A percentile compares a stretch with the other conserved stretches of the same genome.
These are phyloP conservation scores for Mythimna vitellina DNA, from an alignment of 2,888 invertebrate genomes.

Conservation along the genomic window DNA sequence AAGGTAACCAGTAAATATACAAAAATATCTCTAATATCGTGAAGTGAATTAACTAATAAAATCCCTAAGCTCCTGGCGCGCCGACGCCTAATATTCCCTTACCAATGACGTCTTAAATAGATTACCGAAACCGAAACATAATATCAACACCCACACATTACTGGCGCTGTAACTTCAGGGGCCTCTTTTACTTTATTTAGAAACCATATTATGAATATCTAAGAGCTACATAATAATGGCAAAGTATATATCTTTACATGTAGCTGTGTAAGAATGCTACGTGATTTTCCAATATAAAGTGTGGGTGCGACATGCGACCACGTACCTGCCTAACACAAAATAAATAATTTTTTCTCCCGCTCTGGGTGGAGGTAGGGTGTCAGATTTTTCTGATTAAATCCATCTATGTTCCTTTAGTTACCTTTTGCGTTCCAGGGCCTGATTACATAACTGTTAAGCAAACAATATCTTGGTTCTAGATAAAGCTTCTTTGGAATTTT, in stretches of 20 bases:
- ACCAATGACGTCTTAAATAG: slow-evolving; percentile 37
- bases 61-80: slow-evolving; percentile 23
- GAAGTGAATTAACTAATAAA: slow-evolving; percentile 43
- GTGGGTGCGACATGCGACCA: too few relatives aligned
- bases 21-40: slow-evolving; percentile 29
- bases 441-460: too few relatives aligned
- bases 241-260: not conserved
- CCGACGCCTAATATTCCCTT: slow-evolving; percentile 26
- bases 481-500: too few relatives aligned
- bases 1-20: slow-evolving; percentile 23
- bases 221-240: not conserved
- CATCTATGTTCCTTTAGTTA: too few relatives aligned
- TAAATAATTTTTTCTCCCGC: too few relatives aligned
- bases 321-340: too few relatives aligned
- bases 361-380: too few relatives aligned
- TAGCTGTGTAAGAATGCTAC: not conserved
- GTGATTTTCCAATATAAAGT: not conserved
- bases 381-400: too few relatives aligned
- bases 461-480: too few relatives aligned
- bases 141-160: slow-evolving; percentile 42
- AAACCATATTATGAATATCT: slow-evolving; percentile 3
- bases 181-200: not conserved
- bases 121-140: slow-evolving; percentile 48
- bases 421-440: too few relatives aligned
- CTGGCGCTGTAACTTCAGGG: slow-evolving; percentile 14